Evolutionary conservation across 2,797 vertebrate genomes (phyloP), one percentile per base, ranked within the genome.

Genomic region (Tapirus indicus): DNA sequence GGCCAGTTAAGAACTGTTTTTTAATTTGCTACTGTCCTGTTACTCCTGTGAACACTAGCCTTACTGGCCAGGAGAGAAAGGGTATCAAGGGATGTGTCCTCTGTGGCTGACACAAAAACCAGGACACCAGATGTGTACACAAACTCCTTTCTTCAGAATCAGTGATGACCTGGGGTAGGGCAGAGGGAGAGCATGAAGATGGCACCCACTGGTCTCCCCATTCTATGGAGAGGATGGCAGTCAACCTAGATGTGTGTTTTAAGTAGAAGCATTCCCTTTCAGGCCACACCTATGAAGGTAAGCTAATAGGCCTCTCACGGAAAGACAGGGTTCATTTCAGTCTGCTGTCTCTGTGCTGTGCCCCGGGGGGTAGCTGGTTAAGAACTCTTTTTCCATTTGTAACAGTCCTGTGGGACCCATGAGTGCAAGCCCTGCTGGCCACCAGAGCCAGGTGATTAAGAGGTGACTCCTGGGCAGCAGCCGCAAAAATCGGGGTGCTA

Each of bases 71-170:
- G 54, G 44, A 10, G 64, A 62, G 58, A 14, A 58, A 41, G 91
- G 27, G 27, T 62, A 6, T 14, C 38, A 60, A 14, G 5, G 7
- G 7, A 20, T 35, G 86, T 62, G 29, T 60, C 29, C 14, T 75
- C 44, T 32, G 29, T 49, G 72, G 16, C 2, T 0, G n/a, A 23
- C 83, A 38, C 44, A 23, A 52, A 62, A 17, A 9, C 18, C 1
- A 2, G 21, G 16, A n/a, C 0, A 0, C 13, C 8, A 32, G 17
- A 17, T 0, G 0, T 8, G 3, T 74, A 69, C 25, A 47, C 41
- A 47, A n/a, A 41, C 68, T 58, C 0, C 56, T 29, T 87, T 11
- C 38, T 12, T 62, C 25, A 18, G 80, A 25, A 49, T 38, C 7
- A 13, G 27, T 44, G 52, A 66, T 29, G 2, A 20, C 13, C 0